Base-by-base conservation (phyloP, 2,888 invertebrate genomes). In the Patella ulyssiponensis region DNA sequence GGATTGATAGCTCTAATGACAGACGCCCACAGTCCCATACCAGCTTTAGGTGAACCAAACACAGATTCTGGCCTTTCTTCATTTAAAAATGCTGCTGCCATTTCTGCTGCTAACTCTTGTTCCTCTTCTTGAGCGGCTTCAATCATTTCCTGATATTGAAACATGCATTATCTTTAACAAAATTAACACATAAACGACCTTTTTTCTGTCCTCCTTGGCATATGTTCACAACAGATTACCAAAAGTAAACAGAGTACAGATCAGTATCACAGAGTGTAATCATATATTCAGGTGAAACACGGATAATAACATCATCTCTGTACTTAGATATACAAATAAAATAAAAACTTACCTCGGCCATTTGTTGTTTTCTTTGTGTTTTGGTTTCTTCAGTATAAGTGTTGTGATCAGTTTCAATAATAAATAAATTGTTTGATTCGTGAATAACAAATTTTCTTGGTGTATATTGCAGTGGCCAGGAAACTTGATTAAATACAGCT, bases 341-440 rank as follows among this genome's bases (percentile, higher is more conserved):
- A 14, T 56, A 33, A 14, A 27, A 23, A 17, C 17, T 80, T 79
- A 92, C 93, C 89, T 98, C 97, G 0, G 98, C 98, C 97, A 99
- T 98, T 93, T 99, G 98, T 77, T 97, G 94, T 86, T 97, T 94
- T 80, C 97, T 94, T 86, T 96, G 96, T 87, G 95, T 95, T 91
- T 99, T 99, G 71, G 98, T 98, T 85, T 97, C 96, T 86, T 98
- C 98, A 0, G 99, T 99, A 91, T 98, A 99, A 0, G 99, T 96
- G 91, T 98, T 99, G 91, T 99, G 98, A 92, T 99, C 99, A 15
- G 98, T 98, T 92, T 99, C 99, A 69, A 98, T 94, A 76, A 98
- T 94, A 73, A 99, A 94, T 76, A 99, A 94, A 89, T 97, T 96
- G 53, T 96, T 96, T 23, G 96, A 96, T 86, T 98, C 97, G 91